A percentile compares a stretch with the other conserved stretches of the same genome.
These are phyloP conservation scores for Pogonognathellus flavescens DNA, from an alignment of 1,140 invertebrate species.

Conservation along the genomic window DNA sequence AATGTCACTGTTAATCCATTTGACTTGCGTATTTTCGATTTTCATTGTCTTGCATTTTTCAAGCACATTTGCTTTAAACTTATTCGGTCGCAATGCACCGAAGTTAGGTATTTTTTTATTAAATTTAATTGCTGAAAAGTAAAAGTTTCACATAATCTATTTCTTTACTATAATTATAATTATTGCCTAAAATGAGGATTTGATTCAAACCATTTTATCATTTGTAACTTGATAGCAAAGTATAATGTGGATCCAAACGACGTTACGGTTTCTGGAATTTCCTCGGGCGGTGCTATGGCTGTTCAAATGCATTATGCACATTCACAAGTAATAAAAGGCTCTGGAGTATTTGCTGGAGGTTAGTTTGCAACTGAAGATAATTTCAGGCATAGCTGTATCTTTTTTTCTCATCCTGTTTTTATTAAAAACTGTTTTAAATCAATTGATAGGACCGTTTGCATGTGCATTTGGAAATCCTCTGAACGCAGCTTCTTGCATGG, in stretches of 20 bases:
- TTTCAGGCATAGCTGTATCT: neutral
- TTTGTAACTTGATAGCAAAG: slow-evolving; percentile 21
- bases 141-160: neutral
- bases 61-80: too few species aligned
- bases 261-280: slow-evolving; percentile 52
- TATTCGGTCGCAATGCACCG: too few species aligned
- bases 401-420: neutral
- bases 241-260: slow-evolving; percentile 30
- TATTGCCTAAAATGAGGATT: neutral
- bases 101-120: too few species aligned
- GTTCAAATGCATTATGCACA: slow-evolving; percentile 48
- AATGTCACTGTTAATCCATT: too few species aligned
- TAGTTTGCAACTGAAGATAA: neutral
- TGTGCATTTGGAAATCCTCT: slow-evolving; percentile 67
- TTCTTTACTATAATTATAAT: neutral
- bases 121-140: neutral
- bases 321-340: slow-evolving; percentile 38
- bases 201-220: neutral
- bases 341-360: slow-evolving; percentile 58
- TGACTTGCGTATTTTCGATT: too few species aligned
- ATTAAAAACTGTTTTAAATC: neutral
- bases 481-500: slow-evolving; percentile 68
- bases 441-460: slow-evolving; percentile 68
- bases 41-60: too few species aligned
- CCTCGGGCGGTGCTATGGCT: slow-evolving; percentile 54